phyloP scores from a whole-genome alignment of 2,888 invertebrate species.

The Sialis lutaria region DNA sequence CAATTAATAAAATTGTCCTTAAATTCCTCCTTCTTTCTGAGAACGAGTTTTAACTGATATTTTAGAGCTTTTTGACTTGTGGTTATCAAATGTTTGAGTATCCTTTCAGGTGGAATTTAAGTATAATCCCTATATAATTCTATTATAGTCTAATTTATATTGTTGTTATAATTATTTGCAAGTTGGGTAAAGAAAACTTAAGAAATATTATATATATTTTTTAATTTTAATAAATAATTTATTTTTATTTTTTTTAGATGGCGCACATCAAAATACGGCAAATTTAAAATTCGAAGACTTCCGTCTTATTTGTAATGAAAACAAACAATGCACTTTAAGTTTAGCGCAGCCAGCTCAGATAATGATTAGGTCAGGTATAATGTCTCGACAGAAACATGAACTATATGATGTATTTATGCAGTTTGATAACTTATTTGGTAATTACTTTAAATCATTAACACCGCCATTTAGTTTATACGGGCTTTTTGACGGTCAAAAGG shows the following conservation, averaged over 20 bases:
- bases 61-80: slow-evolving; percentile 7
- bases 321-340: slow-evolving; percentile 37
- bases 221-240: slow-evolving; percentile 10
- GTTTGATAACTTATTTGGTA: slow-evolving; percentile 54
- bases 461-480: slow-evolving; percentile 54
- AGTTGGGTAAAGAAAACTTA: too few relatives aligned
- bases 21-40: too few relatives aligned
- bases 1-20: too few relatives aligned
- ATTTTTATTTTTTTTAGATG: slow-evolving; percentile 18
- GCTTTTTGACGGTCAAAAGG: slow-evolving; percentile 38
- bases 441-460: slow-evolving; percentile 33
- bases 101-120: too few relatives aligned
- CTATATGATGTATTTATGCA: slow-evolving; percentile 50
- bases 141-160: too few relatives aligned
- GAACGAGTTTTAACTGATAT: not conserved
- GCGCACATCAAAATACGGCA: slow-evolving; percentile 27
- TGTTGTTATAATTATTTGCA: too few relatives aligned
- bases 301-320: slow-evolving; percentile 37
- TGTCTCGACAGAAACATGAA: slow-evolving; percentile 41
- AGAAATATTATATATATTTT: too few relatives aligned
- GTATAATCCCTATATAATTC: too few relatives aligned
- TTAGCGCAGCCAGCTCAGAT: slow-evolving; percentile 54
- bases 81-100: not conserved
- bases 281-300: slow-evolving; percentile 26
- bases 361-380: slow-evolving; percentile 38